These are phyloP conservation scores for Pelobates cultripes DNA, from an alignment of 2,797 vertebrate genomes.

Conservation along the genomic window DNA sequence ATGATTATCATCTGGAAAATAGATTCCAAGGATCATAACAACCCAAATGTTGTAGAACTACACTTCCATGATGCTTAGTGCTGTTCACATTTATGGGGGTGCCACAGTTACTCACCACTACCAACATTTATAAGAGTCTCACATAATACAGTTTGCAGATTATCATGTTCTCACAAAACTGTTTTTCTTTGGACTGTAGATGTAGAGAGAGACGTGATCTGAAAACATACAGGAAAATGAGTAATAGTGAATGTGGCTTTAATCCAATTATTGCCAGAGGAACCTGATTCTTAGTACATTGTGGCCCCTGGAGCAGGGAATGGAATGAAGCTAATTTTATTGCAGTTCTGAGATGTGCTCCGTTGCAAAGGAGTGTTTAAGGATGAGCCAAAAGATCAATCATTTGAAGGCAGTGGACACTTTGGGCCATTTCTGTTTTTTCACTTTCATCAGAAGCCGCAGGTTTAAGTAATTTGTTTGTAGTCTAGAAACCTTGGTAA, in stretches of 20 bases:
- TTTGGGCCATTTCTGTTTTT: slow-evolving; percentile 30
- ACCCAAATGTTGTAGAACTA: too few species aligned
- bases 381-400: slow-evolving; percentile 25
- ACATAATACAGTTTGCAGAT: not conserved
- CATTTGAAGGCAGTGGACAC: slow-evolving; percentile 4
- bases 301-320: slow-evolving; percentile 9
- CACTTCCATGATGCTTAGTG: too few species aligned
- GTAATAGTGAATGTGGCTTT: not conserved
- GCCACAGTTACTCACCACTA: too few species aligned
- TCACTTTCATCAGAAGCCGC: slow-evolving; percentile 15
- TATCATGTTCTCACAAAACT: not conserved
- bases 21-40: too few species aligned
- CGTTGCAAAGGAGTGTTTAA: slow-evolving; percentile 23
- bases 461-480: slow-evolving; percentile 16
- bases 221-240: not conserved
- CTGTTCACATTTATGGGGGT: too few species aligned
- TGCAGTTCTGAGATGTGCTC: slow-evolving; percentile 15
- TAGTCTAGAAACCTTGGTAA: slow-evolving; percentile 11
- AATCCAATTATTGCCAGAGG: slow-evolving; percentile 7
- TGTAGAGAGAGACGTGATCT: not conserved
- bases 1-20: too few species aligned
- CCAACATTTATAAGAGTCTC: too few species aligned
- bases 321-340: slow-evolving; percentile 10
- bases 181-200: not conserved
- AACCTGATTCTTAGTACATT: not conserved